Conservation (phyloP, 2,113 vertebrate species). For the Phoenicopterus ruber region DNA sequence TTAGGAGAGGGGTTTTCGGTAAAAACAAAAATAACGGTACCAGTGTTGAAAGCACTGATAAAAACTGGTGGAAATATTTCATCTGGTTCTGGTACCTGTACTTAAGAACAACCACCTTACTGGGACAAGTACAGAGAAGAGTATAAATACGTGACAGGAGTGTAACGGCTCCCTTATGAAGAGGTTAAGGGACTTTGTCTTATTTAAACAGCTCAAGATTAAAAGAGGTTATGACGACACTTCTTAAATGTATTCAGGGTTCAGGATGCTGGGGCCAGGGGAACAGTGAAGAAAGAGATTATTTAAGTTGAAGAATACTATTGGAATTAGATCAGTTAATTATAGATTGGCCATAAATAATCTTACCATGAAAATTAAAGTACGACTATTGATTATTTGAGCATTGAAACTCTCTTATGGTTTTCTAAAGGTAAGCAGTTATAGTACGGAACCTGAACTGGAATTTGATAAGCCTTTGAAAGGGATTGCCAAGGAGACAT, state of each 20-base stretch:
- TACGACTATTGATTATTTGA: neutral
- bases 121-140: neutral
- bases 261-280: neutral
- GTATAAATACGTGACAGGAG: neutral
- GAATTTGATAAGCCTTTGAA: neutral
- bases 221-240: neutral
- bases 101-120: neutral
- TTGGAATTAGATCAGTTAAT: neutral
- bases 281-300: neutral
- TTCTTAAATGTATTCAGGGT: neutral
- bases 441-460: neutral
- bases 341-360: neutral
- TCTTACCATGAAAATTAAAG: neutral
- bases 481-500: neutral
- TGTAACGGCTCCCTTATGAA: neutral
- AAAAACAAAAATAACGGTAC: neutral
- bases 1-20: neutral
- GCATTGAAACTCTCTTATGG: neutral
- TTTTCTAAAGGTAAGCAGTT: constrained; percentile 8
- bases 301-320: neutral
- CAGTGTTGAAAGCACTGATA: neutral
- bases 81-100: neutral
- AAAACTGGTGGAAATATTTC: neutral
- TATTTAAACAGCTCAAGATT: neutral
- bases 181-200: neutral